Evolutionary conservation across 2,888 invertebrate species (phyloP), one percentile per base, ranked within the genome.

Genomic region (Dryococelus australis): DNA sequence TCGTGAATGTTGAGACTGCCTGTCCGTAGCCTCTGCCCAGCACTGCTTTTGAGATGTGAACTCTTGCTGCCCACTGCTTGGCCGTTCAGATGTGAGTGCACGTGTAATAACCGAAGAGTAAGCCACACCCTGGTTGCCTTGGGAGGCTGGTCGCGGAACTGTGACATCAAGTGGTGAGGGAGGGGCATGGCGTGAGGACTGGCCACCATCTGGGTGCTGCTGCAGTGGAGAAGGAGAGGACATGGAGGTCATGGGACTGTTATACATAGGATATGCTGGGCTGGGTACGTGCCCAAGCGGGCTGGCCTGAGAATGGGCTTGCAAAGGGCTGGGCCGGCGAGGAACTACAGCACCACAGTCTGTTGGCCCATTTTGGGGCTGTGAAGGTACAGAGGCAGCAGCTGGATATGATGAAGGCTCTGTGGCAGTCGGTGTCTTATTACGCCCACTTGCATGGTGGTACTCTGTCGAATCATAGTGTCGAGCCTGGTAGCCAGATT

Each of bases 91-190:
- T 0, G 88, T 88, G 43, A 88, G 87, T 16, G 96, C 95, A 90
- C 96, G 94, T 80, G 96, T 96, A 91, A 97, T 97, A 88, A 97
- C 97, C 89, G 97, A 97, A 86, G 97, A 96, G 92, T 97, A 97
- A 87, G 95, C 97, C 88, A 97, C 96, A 91, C 95, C 94, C 89
- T 91, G 92, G 91, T 93, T 93, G 89, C 93, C 93, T 90, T 94
- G 94, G 0, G 94, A 93, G 80, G 95, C 94, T 9, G 96, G 94
- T 88, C 96, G 92, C 5, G 96, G 93, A 20, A 96, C 94, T 0
- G 96, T 95, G 24, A 95, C 96, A 90, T 96, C 96, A 90, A 96
- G 92, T 13, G 96, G 96, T 80, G 96, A 96, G 24, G 95, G 94
- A 43, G 96, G 95, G 43, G 96, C 94, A 89, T 85, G 90, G 87